Evolutionary conservation across 2,113 vertebrate species (phyloP).

Genomic region (Calyptomena viridis): DNA sequence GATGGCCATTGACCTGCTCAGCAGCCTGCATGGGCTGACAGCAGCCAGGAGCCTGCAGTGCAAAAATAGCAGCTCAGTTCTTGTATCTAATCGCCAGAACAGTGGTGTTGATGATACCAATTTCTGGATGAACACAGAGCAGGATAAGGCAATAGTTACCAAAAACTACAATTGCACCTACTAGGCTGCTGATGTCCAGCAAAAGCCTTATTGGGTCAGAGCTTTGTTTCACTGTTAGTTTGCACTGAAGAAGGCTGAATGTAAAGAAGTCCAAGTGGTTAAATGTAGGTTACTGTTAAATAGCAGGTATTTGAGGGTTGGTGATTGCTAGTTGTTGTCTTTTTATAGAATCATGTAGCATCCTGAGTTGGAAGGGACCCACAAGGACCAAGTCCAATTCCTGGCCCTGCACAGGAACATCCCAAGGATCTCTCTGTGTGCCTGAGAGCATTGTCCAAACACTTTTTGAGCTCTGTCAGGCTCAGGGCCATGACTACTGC

Average conservation of each 20-base stretch:
- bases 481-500: background rate
- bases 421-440: background rate
- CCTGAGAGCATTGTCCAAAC: fast-evolving
- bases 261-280: background rate
- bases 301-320: background rate
- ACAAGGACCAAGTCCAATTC: background rate
- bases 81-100: background rate
- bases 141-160: background rate
- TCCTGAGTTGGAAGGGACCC: background rate
- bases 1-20: conserved; percentile 7
- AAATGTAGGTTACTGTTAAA: background rate
- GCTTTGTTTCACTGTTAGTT: background rate
- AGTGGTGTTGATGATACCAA: background rate
- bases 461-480: background rate
- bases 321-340: background rate
- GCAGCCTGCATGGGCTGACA: background rate
- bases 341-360: background rate
- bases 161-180: background rate
- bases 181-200: background rate
- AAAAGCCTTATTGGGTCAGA: background rate
- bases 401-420: background rate
- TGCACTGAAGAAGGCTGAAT: background rate
- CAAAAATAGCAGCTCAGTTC: background rate
- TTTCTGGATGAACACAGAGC: background rate
- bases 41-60: background rate